These are phyloP conservation scores for Alethe castanea DNA, from an alignment of 2,113 vertebrate genomes.

Conservation along the genomic window DNA sequence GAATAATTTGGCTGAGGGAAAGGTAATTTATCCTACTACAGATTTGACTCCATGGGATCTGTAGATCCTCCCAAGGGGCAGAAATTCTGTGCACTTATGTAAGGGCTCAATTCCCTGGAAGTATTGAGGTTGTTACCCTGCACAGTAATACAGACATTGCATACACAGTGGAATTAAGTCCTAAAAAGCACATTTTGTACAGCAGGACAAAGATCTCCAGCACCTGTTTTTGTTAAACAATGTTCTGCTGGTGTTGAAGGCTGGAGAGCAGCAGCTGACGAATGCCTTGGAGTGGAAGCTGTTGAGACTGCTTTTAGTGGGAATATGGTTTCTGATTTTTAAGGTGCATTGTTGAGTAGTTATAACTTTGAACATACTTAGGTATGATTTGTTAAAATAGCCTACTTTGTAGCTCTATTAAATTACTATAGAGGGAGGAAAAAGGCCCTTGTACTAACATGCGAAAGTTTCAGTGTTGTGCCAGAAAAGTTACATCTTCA, in stretches of 20 bases:
- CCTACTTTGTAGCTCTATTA: not conserved
- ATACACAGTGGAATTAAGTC: not conserved
- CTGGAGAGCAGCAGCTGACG: not conserved
- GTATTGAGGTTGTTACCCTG: not conserved
- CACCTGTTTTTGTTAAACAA: not conserved
- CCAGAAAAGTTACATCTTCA: not conserved
- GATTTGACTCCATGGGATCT: fast-evolving
- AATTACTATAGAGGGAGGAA: not conserved
- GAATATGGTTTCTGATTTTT: not conserved
- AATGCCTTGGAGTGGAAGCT: not conserved
- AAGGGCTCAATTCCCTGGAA: not conserved
- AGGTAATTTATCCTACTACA: not conserved
- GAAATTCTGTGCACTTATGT: not conserved
- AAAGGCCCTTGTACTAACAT: not conserved
- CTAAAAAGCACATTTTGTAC: not conserved
- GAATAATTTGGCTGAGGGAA: not conserved
- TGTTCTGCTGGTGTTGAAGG: not conserved
- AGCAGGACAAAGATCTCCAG: not conserved
- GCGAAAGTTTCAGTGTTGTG: not conserved
- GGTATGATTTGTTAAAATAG: not conserved
- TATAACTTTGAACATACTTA: not conserved
- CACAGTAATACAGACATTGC: not conserved
- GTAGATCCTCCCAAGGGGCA: not conserved
- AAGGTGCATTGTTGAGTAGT: not conserved
- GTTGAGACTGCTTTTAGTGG: not conserved